Conservation (phyloP, 2,888 invertebrate species). For the Ramazzottius varieornatus region DNA sequence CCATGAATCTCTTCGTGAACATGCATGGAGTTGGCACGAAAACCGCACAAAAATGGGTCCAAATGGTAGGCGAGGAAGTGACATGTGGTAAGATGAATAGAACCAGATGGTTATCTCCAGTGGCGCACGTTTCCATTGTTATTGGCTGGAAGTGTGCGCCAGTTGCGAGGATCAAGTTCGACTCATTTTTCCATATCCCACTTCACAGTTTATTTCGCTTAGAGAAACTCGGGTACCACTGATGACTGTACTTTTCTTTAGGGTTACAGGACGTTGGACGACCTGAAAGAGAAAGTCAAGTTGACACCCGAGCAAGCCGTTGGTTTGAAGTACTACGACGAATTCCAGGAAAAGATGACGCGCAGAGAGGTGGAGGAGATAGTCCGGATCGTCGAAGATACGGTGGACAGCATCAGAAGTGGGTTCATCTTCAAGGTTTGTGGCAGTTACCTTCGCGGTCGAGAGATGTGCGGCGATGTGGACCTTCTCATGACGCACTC, state of each 20-base stretch:
- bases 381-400: background rate
- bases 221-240: background rate
- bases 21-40: background rate
- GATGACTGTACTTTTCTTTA: background rate
- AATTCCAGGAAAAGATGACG: background rate
- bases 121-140: too few relatives aligned
- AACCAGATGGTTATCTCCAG: background rate
- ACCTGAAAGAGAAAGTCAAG: background rate
- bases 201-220: background rate
- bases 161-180: too few relatives aligned
- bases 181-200: too few relatives aligned
- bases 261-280: background rate
- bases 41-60: background rate
- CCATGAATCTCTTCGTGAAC: background rate
- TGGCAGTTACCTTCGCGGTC: background rate
- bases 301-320: background rate
- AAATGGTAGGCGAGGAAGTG: background rate
- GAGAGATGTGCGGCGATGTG: background rate
- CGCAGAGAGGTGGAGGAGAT: background rate
- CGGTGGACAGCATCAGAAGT: background rate
- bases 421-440: background rate
- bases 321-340: background rate
- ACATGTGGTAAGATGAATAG: background rate
- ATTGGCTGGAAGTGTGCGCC: too few relatives aligned
- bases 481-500: background rate